Evolutionary conservation across 2,797 vertebrate species (phyloP).

Genomic region (Clarias pachynema): DNA sequence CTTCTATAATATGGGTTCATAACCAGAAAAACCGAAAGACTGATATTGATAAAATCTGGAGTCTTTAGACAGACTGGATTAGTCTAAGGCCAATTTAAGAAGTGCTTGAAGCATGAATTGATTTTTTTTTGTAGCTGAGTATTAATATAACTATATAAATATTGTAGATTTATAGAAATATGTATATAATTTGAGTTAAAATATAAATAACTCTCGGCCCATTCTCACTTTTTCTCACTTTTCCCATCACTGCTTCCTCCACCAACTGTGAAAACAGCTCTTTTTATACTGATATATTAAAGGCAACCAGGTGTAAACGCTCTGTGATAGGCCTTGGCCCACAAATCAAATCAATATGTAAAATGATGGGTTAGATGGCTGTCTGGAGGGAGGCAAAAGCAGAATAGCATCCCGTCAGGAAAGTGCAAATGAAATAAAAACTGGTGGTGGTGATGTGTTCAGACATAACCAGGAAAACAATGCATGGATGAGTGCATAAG

Average conservation of each 20-base stretch:
- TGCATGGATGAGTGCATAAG: slow-evolving; percentile 6
- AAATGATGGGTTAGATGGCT: slow-evolving; percentile 56
- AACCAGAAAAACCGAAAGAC: slow-evolving; percentile 63
- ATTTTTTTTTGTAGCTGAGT: background rate
- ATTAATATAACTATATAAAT: background rate
- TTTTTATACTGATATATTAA: slow-evolving; percentile 66
- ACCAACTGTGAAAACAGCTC: slow-evolving; percentile 58
- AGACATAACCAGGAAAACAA: slow-evolving; percentile 20
- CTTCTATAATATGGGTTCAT: background rate
- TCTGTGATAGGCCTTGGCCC: slow-evolving; percentile 63
- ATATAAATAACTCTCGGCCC: slow-evolving; percentile 64
- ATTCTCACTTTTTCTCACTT: slow-evolving; percentile 17
- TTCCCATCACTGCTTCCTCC: slow-evolving; percentile 50
- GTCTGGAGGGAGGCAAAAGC: slow-evolving; percentile 34
- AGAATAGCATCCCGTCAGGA: slow-evolving; percentile 38
- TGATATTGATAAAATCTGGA: slow-evolving; percentile 73
- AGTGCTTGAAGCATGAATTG: slow-evolving; percentile 55
- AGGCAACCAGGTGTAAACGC: slow-evolving; percentile 68
- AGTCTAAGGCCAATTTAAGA: slow-evolving; percentile 64
- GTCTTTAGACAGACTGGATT: slow-evolving; percentile 66
- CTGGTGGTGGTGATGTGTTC: background rate
- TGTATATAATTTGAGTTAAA: slow-evolving; percentile 39
- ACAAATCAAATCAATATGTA: slow-evolving; percentile 67
- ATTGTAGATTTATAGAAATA: slow-evolving; percentile 30
- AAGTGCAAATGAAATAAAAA: slow-evolving; percentile 50